phyloP scores from a whole-genome alignment of 1,140 invertebrate genomes.

The Bicyclus anynana region DNA sequence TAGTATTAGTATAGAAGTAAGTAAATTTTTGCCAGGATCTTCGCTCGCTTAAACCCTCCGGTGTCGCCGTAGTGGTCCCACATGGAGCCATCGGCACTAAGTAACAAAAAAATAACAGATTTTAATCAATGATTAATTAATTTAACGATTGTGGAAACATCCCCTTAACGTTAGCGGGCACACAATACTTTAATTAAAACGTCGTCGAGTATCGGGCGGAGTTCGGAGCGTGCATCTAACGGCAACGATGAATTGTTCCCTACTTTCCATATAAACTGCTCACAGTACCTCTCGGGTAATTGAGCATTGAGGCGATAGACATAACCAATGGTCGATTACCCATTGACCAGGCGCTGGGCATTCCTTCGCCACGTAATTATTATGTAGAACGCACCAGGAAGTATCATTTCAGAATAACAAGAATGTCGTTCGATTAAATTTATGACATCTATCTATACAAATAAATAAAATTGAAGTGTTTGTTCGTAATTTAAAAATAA shows the following conservation, averaged over 20 bases:
- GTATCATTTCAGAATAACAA: too few relatives aligned
- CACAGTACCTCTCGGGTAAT: constrained; percentile 26
- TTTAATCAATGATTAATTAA: not conserved
- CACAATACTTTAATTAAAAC: constrained; percentile 73
- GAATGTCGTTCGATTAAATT: too few relatives aligned
- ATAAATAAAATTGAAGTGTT: too few relatives aligned
- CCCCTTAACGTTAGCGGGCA: constrained; percentile 50
- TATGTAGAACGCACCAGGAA: not conserved
- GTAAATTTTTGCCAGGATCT: too few relatives aligned
- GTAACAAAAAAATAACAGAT: too few relatives aligned
- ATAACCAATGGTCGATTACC: constrained; percentile 2
- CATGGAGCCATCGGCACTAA: too few relatives aligned
- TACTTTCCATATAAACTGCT: constrained; percentile 37
- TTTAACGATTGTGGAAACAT: not conserved
- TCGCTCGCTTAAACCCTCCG: too few relatives aligned
- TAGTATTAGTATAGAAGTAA: too few relatives aligned
- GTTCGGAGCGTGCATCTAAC: constrained; percentile 52
- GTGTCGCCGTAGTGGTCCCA: too few relatives aligned
- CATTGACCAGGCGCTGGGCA: too few relatives aligned
- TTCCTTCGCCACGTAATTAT: not conserved
- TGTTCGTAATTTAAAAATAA: too few relatives aligned
- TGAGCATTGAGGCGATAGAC: constrained; percentile 26
- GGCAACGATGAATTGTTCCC: constrained; percentile 35
- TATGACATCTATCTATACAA: too few relatives aligned
- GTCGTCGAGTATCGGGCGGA: constrained; percentile 36